Base-by-base conservation (phyloP, 2,888 invertebrate species). In the Chirona hameri region DNA sequence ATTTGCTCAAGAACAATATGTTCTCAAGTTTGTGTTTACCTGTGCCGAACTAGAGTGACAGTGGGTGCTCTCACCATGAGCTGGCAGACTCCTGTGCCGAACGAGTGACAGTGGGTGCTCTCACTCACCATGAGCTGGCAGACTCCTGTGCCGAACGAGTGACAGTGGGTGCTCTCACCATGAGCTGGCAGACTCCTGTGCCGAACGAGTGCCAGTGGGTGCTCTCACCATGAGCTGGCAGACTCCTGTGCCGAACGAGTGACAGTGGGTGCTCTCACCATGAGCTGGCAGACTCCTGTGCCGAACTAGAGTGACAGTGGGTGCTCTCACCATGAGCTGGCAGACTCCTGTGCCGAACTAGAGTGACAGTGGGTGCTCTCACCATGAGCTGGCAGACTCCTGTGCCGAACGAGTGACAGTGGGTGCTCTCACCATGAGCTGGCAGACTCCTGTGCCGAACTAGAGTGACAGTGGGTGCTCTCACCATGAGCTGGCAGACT, bases 61-160 rank as follows among this genome's bases (percentile, higher is more conserved):
- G 55, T 55, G 15, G 24, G 18, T 21, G 18, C 27, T 10, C 65
- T 65, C 65, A 65, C 65, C 65, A 27, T 65, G n/a, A 65, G 65
- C 27, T 65, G n/a, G 27, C 65, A 65, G n/a, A 2, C 27, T n/a
- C 65, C 65, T 24, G n/a, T 27, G 9, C n/a, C 27, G 65, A 18
- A 14, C n/a, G n/a, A n/a, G n/a, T n/a, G n/a, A n/a, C 14, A 18
- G 55, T 55, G 15, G 24, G 18, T 21, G 18, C 27, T 10, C n/a
- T n/a, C n/a, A n/a, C 65, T 65, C 65, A 65, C 65, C 65, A 27
- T 65, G n/a, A 65, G 65, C 27, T 65, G n/a, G 27, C 65, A 65
- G n/a, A 2, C 27, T n/a, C 65, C 65, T 24, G n/a, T 27, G 9
- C n/a, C 27, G 65, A 18, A 14, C n/a, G n/a, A n/a, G n/a, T n/a